Evolutionary conservation across 1,140 invertebrate genomes (phyloP).

Genomic region (Antheraea pernyi): DNA sequence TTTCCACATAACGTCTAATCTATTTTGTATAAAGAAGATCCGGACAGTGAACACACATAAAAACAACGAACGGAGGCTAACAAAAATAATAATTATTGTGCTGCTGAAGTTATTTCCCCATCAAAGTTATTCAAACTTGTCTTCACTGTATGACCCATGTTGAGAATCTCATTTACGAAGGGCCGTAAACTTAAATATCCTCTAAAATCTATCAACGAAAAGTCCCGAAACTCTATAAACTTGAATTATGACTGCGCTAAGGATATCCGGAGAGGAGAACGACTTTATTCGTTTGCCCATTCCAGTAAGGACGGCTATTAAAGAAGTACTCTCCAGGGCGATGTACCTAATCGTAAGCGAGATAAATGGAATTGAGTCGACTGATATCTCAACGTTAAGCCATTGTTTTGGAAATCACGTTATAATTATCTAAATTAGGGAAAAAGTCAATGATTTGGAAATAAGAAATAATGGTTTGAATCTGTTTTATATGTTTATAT

Average conservation of each 20-base stretch:
- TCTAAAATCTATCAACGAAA: slow-evolving; percentile 34
- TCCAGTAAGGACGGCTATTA: slow-evolving; percentile 48
- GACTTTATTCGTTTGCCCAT: slow-evolving; percentile 60
- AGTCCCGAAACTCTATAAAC: slow-evolving; percentile 69
- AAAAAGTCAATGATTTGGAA: slow-evolving; percentile 17
- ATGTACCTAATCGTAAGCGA: slow-evolving; percentile 31
- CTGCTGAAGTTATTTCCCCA: neutral
- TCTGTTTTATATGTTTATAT: too few species aligned
- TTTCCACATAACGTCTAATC: too few species aligned
- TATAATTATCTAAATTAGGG: neutral
- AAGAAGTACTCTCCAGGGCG: slow-evolving; percentile 43
- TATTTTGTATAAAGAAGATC: too few species aligned
- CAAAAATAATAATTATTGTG: neutral
- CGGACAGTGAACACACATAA: too few species aligned
- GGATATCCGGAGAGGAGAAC: slow-evolving; percentile 62
- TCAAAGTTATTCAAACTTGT: neutral
- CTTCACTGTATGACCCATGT: neutral
- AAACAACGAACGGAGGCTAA: too few species aligned
- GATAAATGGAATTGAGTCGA: slow-evolving; percentile 22
- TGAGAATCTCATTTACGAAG: slow-evolving; percentile 11
- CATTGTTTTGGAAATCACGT: neutral
- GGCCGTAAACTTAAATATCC: slow-evolving; percentile 31
- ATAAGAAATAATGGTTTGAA: neutral
- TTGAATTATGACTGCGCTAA: slow-evolving; percentile 60
- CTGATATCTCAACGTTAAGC: slow-evolving; percentile 7